A percentile compares a stretch with the other conserved stretches of the same genome.
Evolutionary conservation across 2,797 vertebrate genomes (phyloP).

Genomic region (Paramormyrops hopkinsi): DNA sequence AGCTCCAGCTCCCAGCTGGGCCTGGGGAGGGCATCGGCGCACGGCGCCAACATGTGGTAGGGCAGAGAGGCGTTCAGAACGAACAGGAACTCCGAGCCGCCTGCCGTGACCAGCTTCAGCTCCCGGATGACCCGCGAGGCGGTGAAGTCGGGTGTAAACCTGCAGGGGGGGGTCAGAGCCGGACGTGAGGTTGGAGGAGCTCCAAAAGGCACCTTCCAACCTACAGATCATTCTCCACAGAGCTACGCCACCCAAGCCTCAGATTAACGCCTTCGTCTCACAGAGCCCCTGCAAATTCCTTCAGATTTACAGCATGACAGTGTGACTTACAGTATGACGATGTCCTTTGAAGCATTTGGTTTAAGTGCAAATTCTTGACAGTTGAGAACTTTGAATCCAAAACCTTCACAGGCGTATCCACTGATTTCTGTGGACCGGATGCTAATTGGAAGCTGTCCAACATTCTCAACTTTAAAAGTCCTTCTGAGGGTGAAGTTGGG

Average conservation of each 20-base stretch:
- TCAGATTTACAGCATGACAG: background rate
- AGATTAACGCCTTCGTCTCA: background rate
- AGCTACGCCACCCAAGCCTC: background rate
- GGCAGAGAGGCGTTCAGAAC: slow-evolving; percentile 92
- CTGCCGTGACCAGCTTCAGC: slow-evolving; percentile 81
- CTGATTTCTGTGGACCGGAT: slow-evolving; percentile 84
- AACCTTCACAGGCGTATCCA: slow-evolving; percentile 86
- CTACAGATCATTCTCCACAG: background rate
- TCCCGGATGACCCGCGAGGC: slow-evolving; percentile 92
- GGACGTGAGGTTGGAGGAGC: background rate
- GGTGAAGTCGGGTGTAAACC: slow-evolving; percentile 99
- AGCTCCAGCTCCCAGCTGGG: slow-evolving; percentile 94
- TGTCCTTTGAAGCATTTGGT: slow-evolving; percentile 89
- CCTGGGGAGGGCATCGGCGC: slow-evolving; percentile 87
- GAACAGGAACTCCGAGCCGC: slow-evolving; percentile 90
- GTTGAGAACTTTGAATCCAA: slow-evolving; percentile 95
- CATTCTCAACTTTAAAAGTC: slow-evolving; percentile 91
- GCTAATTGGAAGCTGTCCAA: slow-evolving; percentile 80
- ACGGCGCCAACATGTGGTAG: slow-evolving; percentile 90
- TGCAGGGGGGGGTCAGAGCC: slow-evolving; percentile 38
- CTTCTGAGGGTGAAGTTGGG: slow-evolving; percentile 88
- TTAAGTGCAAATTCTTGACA: slow-evolving; percentile 91
- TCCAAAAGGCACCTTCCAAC: background rate
- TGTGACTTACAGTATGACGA: slow-evolving; percentile 85
- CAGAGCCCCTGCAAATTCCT: background rate